Evolutionary conservation across 1,140 invertebrate genomes (phyloP), one percentile per base, ranked within the genome.

Genomic region (Drosophila tani): DNA sequence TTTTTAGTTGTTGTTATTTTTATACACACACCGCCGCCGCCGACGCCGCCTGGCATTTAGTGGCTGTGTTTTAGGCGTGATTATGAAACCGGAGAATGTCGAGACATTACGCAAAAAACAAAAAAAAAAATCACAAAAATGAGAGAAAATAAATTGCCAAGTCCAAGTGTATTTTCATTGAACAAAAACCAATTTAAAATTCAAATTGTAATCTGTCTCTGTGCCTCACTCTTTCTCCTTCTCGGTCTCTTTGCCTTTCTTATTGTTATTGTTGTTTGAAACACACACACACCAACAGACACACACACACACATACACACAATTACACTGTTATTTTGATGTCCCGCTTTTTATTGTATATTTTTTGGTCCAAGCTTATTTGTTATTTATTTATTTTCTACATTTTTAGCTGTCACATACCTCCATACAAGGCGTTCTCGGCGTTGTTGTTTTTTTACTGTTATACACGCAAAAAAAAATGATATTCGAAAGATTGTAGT

Each of bases 31-130:
- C 27, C 40, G 40, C 40, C 40, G 40, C 40, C 15, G 40, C 40
- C 51, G 17, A 38, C 58, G 63, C 53, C 63, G 63, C 63, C 40
- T 66, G 63, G 56, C 64, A 74, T 74, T 74, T 73, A 74, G 68
- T 74, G 29, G 68, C 55, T 74, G 50, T 55, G 67, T 68, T 70
- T 68, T 68, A 70, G 67, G 74, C 76, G 66, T 59, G 76, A 78
- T 79, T 79, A 79, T 79, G 75, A 79, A 79, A 79, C 73, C 55
- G 60, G 65, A 69, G 65, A 70, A 66, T 57, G 75, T 38, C 47
- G 50, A 64, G 45, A 32, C 50, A 63, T 60, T 46, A 75, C 32
- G 57, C 32, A 73, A 71, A 71, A 41, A 32, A 55, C 24, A 73
- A 71, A 51, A 21, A 59, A 45, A 14, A 55, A 38, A 60, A 24